Percentiles rank a stretch among this genome's conserved stretches.
Conservation (phyloP, 2,113 vertebrate genomes). For the Buteo buteo region DNA sequence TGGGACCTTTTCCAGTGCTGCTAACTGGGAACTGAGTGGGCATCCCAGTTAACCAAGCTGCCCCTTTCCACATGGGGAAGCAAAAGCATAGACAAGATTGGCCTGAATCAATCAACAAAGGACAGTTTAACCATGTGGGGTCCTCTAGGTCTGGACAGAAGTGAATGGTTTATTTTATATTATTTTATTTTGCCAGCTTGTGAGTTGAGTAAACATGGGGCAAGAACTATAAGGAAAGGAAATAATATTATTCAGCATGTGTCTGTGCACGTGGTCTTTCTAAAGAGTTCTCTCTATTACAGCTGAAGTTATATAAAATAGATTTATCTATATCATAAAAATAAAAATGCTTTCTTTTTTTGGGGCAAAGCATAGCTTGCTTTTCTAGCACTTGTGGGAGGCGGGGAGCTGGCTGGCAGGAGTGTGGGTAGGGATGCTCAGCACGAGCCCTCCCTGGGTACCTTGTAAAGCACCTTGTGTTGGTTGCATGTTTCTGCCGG, state of each 20-base stretch:
- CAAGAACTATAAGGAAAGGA: not conserved
- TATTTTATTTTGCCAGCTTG: not conserved
- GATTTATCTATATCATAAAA: not conserved
- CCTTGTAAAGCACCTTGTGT: not conserved
- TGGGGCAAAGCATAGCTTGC: too few relatives aligned
- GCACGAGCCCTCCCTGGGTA: not conserved
- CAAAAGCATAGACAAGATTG: not conserved
- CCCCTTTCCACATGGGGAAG: not conserved
- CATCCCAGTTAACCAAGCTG: not conserved
- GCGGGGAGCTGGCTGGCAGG: not conserved
- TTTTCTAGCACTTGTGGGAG: not conserved
- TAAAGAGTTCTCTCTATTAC: not conserved
- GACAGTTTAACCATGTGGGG: not conserved
- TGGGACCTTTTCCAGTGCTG: not conserved
- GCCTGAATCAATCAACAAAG: not conserved
- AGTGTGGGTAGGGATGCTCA: not conserved
- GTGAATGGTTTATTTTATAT: not conserved
- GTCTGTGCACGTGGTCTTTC: not conserved
- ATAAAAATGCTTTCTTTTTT: not conserved
- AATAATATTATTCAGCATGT: fast-evolving
- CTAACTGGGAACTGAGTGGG: not conserved
- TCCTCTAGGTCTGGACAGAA: not conserved
- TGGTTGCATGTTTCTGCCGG: fast-evolving
- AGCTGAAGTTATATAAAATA: not conserved
- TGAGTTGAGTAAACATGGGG: not conserved